Conservation (phyloP, 2,888 invertebrate genomes). For the Ormyrus nitidulus region DNA sequence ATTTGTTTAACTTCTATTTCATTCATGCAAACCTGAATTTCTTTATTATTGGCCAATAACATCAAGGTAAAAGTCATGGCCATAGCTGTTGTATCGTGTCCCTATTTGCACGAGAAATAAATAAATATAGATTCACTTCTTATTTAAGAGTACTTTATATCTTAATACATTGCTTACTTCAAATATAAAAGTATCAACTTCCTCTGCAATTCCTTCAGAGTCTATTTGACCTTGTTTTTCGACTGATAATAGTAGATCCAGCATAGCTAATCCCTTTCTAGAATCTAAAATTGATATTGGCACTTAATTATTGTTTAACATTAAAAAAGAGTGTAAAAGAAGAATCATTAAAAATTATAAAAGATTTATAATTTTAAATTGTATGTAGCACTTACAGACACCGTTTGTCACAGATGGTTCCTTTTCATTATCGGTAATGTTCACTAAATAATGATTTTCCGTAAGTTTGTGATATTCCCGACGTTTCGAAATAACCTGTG, state of each 20-base stretch:
- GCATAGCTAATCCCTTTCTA: slow-evolving; percentile 65
- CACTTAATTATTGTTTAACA: too few species aligned
- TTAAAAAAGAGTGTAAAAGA: too few species aligned
- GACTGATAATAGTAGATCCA: slow-evolving; percentile 67
- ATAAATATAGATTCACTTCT: not conserved
- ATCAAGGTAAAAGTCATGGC: slow-evolving; percentile 77
- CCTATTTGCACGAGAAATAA: slow-evolving; percentile 68
- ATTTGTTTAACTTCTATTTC: not conserved
- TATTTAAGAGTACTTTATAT: not conserved
- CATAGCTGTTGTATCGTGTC: slow-evolving; percentile 81
- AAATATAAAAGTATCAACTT: slow-evolving; percentile 68
- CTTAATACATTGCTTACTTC: slow-evolving; percentile 23
- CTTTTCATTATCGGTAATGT: not conserved
- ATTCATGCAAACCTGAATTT: slow-evolving; percentile 65
- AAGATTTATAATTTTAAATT: too few species aligned
- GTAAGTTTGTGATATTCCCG: slow-evolving; percentile 55
- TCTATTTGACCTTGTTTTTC: slow-evolving; percentile 62
- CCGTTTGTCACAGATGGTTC: not conserved
- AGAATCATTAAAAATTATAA: too few species aligned
- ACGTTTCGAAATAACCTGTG: slow-evolving; percentile 55
- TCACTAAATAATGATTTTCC: slow-evolving; percentile 44
- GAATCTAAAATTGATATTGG: not conserved
- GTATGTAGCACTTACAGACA: too few species aligned
- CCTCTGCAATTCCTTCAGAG: slow-evolving; percentile 67
- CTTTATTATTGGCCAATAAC: slow-evolving; percentile 76